Evolutionary conservation across 2,113 vertebrate species (phyloP), one percentile per base, ranked within the genome.

Genomic region (Condylura cristata): DNA sequence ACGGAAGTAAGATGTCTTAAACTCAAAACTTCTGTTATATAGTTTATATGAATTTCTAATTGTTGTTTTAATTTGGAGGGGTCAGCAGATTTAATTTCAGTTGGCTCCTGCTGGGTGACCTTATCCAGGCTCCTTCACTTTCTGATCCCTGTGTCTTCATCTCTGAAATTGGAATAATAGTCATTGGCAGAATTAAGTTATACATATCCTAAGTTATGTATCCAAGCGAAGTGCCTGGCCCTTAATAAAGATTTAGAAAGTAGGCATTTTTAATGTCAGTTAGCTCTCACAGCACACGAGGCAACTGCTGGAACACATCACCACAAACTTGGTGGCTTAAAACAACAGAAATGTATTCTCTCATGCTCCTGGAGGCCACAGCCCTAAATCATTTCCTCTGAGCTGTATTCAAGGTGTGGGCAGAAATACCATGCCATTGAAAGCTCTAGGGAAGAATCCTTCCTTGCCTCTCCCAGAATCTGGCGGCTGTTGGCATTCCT

Each of bases 131-230:
- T 58, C 20, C 30, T 90, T 61, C 85, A 71, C 9, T 58, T 71
- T 63, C 34, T 20, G 8, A 70, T 74, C 9, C 22, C 11, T 12
- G 16, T 11, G 16, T 87, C 28, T 34, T 68, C 16, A 26, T 74
- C n/a, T 76, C 16, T 51, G 81, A 71, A 86, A 68, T 26, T 89
- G 6, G 44, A 83, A 34, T 63, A 86, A 72, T 78, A 70, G 48
- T 72, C 85, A 71, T 39, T 22, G 46, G 6, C 48, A 90, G n/a
- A 41, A 94, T 86, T 95, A 83, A 79, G 72, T 72, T 91, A 53
- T 70, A 71, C 2, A 16, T 44, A 72, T 44, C 16, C 11, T 65
- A 90, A 68, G 7, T 82, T 32, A 30, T n/a, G 28, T 32, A 48
- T 8, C 28, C 8, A 89, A 68, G 26, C 51, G 70, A 93, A 86